phyloP scores from a whole-genome alignment of 1,140 invertebrate genomes.

The Andrena cerasifolii region DNA sequence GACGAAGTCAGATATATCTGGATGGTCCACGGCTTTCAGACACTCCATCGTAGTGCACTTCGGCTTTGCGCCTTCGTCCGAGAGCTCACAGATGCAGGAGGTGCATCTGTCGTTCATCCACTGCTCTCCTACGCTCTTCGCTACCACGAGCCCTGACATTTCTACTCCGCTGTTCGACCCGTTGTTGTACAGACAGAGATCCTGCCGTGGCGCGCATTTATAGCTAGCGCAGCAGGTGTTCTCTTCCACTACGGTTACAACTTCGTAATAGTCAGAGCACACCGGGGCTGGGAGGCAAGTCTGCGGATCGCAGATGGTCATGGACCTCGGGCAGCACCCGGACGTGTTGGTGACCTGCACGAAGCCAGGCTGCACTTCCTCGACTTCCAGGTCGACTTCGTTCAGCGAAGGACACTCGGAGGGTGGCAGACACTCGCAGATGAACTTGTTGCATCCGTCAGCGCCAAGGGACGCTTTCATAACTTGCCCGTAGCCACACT shows the following conservation, averaged over 20 bases:
- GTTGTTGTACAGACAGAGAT: conserved; percentile 87
- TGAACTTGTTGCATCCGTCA: conserved; percentile 86
- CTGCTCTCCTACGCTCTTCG: conserved; percentile 83
- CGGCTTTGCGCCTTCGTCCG: conserved; percentile 61
- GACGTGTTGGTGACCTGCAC: conserved; percentile 82
- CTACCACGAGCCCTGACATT: conserved; percentile 77
- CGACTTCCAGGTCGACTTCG: conserved; percentile 75
- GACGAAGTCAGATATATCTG: conserved; percentile 82
- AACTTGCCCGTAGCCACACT: conserved; percentile 87
- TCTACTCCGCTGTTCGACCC: conserved; percentile 79
- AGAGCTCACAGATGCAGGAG: conserved; percentile 83
- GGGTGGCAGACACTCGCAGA: conserved; percentile 88
- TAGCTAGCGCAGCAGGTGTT: conserved; percentile 86
- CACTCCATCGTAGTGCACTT: conserved; percentile 81
- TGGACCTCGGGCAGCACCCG: conserved; percentile 87
- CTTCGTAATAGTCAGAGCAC: conserved; percentile 85
- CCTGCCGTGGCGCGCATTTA: conserved; percentile 86
- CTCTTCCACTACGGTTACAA: conserved; percentile 76
- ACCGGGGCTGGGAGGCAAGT: conserved; percentile 83
- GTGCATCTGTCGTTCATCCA: conserved; percentile 89
- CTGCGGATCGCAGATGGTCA: conserved; percentile 84
- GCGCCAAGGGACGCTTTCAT: conserved; percentile 85
- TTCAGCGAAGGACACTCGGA: conserved; percentile 85
- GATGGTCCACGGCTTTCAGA: conserved; percentile 70
- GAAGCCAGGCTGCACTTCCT: conserved; percentile 84